phyloP scores from a whole-genome alignment of 2,113 vertebrate genomes.

The Trichechus manatus region DNA sequence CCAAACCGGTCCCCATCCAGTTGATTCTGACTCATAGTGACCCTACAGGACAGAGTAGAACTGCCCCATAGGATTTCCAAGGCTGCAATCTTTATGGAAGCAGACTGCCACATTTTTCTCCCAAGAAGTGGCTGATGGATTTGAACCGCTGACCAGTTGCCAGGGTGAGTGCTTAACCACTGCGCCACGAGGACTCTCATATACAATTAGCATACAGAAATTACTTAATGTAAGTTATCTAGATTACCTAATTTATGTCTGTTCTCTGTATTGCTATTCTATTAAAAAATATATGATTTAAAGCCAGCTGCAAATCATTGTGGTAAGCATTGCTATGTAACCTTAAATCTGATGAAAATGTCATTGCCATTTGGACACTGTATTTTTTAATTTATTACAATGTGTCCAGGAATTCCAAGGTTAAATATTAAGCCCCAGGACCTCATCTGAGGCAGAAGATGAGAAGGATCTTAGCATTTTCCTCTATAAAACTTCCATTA shows the following conservation, averaged over 20 bases:
- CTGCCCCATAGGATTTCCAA: too few relatives aligned
- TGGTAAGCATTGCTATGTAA: neutral
- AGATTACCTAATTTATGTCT: constrained; percentile 2
- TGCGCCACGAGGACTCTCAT: neutral
- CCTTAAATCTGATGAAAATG: constrained; percentile 26
- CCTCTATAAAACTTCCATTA: neutral
- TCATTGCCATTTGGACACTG: neutral
- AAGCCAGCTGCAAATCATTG: neutral
- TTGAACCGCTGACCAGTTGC: neutral
- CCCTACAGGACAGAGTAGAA: too few relatives aligned
- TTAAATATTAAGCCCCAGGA: neutral
- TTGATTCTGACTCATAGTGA: too few relatives aligned
- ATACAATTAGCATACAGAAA: neutral
- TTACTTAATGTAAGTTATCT: neutral
- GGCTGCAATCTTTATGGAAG: neutral
- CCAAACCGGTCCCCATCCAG: too few relatives aligned
- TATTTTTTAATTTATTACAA: neutral
- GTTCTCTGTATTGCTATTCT: neutral
- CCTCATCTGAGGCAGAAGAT: neutral
- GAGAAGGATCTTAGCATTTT: neutral
- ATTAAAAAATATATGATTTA: neutral
- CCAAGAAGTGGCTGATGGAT: neutral
- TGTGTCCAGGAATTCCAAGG: neutral
- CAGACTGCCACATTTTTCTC: neutral
- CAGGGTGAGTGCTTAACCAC: neutral